These are phyloP conservation scores for Athetis lepigone DNA, from an alignment of 2,888 invertebrate species.

Conservation along the genomic window DNA sequence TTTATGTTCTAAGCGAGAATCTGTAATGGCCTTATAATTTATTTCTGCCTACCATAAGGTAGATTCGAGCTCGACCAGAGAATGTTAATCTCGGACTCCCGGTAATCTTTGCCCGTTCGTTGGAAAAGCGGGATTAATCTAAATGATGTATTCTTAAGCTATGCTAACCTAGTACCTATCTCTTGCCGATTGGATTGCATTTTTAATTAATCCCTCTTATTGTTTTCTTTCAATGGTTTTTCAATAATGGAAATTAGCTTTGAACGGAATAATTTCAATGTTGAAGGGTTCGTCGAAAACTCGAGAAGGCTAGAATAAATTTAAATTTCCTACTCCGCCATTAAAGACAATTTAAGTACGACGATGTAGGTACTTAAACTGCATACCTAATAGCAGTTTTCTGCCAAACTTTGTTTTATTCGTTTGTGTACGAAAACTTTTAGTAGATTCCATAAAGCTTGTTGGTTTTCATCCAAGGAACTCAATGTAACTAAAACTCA, in stretches of 20 bases:
- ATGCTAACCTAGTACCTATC: conserved; percentile 49
- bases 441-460: neutral
- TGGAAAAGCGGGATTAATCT: conserved; percentile 36
- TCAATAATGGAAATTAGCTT: conserved; percentile 7
- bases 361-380: conserved; percentile 1
- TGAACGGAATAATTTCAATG: neutral
- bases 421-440: conserved; percentile 7
- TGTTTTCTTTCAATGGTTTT: neutral
- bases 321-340: neutral
- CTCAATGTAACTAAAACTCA: neutral
- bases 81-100: conserved; percentile 39
- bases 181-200: conserved; percentile 31
- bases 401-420: conserved; percentile 13
- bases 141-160: conserved; percentile 36
- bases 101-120: conserved; percentile 26
- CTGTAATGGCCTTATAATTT: conserved; percentile 56
- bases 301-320: no score
- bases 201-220: conserved; percentile 6
- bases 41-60: conserved; percentile 31
- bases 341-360: conserved; percentile 1
- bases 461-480: neutral
- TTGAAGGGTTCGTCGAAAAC: no score
- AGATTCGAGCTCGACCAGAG: conserved; percentile 15
- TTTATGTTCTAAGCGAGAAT: conserved; percentile 52
- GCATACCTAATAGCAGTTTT: neutral